Evolutionary conservation across 1,140 invertebrate genomes (phyloP).

Genomic region (Camponotus floridanus): DNA sequence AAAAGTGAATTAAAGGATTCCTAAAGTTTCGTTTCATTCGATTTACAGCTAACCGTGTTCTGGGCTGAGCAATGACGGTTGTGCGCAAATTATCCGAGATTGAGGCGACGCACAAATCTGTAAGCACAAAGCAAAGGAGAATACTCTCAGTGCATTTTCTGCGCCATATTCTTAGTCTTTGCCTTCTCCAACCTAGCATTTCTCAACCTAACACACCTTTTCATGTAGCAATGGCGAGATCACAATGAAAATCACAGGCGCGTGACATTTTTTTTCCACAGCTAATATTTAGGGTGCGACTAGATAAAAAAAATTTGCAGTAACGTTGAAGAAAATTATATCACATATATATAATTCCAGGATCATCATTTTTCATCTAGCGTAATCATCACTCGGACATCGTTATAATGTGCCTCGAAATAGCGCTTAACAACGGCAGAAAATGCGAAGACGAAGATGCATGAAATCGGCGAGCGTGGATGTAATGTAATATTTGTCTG

Average conservation of each 20-base stretch:
- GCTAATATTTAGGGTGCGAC: not conserved
- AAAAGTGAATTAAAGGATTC: constrained; percentile 68
- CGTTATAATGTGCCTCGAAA: constrained; percentile 36
- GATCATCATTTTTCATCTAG: constrained; percentile 5
- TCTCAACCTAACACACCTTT: constrained; percentile 76
- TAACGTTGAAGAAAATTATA: not conserved
- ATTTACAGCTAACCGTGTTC: constrained; percentile 84
- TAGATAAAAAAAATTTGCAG: not conserved
- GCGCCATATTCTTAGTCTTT: constrained; percentile 82
- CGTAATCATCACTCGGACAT: constrained; percentile 35
- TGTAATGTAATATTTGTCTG: not conserved
- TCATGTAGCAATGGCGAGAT: constrained; percentile 81
- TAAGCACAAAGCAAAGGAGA: constrained; percentile 87
- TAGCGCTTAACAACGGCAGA: constrained; percentile 6
- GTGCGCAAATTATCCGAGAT: constrained; percentile 85
- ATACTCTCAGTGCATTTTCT: constrained; percentile 86
- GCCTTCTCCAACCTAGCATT: constrained; percentile 84
- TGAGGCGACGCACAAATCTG: constrained; percentile 86
- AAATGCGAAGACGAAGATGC: not conserved
- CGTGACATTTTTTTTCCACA: constrained; percentile 26
- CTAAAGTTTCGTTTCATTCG: constrained; percentile 72
- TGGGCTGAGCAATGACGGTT: constrained; percentile 85
- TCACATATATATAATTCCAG: not conserved
- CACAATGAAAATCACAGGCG: constrained; percentile 15
- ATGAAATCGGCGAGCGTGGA: not conserved